Evolutionary conservation across 2,888 invertebrate genomes (phyloP), one percentile per base, ranked within the genome.

Genomic region (Adelphocoris suturalis): DNA sequence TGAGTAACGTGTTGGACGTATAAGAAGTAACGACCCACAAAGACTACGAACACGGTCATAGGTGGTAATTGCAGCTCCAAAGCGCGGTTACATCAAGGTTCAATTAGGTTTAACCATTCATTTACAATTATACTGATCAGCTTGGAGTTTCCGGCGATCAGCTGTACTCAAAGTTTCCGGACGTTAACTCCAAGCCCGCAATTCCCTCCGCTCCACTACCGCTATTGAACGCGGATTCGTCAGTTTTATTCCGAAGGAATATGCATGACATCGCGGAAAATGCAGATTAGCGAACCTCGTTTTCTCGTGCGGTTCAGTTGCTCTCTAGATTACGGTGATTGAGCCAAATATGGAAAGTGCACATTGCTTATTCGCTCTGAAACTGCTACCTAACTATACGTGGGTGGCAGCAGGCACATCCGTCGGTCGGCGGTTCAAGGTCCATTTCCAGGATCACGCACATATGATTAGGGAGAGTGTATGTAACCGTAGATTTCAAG

Each of bases 81-180:
- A 52, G 52, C 12, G 23, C 68, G 9, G 68, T 19, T 19, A 23
- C 0, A 68, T 68, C 68, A 68, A 7, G 68, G 23, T 68, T 68
- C 68, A 68, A 68, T 68, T 68, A 68, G 68, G 27, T 68, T 68
- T 68, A 68, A 68, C 68, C 68, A 68, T 23, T 68, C 68, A 23
- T 27, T 23, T 23, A 19, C 19, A 82, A 82, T 82, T 82, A 82
- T 27, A 82, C 82, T 48, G 82, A 82, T 82, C 82, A 82, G 47
- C 82, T 52, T 52, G 19, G 82, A 9, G 46, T 82, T 82, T 82
- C 82, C 82, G 52, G 82, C 52, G 82, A 48, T 82, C 82, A 52
- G 78, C 78, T 46, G 23, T 68, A 12, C 23, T 68, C 68, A 68
- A 23, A 7, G 23, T 68, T 68, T 68, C 68, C 68, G 68, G 23